Evolutionary conservation across 2,113 vertebrate genomes (phyloP), one percentile per base, ranked within the genome.

Genomic region (Bombycilla garrulus): DNA sequence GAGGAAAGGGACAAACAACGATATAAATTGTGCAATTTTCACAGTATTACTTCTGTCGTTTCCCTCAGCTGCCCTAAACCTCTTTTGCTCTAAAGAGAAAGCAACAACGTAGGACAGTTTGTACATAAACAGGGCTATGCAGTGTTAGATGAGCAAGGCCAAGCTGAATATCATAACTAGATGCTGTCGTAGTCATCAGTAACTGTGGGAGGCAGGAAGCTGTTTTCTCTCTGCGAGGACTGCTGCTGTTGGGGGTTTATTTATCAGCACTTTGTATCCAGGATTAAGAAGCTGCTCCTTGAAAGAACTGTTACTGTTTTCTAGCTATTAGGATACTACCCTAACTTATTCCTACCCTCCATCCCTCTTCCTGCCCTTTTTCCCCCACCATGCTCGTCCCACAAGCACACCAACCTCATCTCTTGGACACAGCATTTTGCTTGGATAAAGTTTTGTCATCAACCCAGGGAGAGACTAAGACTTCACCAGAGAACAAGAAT

Each of bases 11-110:
- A 95, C 81, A 96, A 97, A 97, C 83, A 95, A 84, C 7, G 0
- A 28, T 61, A 64, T 53, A 93, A 89, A 84, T 95, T 97, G 84
- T 97, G 95, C 91, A 97, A 96, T 96, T 87, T 94, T 79, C 58
- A 61, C 48, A 54, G 66, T 80, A 89, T 92, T 85, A 76, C 48
- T 71, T 70, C 73, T 87, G 79, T 79, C 3, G 0, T 85, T 88
- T 67, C 70, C 24, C 45, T 65, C 79, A 74, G 79, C 60, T 93
- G 58, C 53, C 62, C 0, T 0, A 78, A 85, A 69, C 50, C 54
- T 71, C 87, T 95, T 74, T 85, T 45, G 15, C 71, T 66, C 82
- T 72, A 24, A 80, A 80, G 90, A 78, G 87, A 92, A 88, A 77
- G 88, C 62, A 81, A 61, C 90, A 90, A 61, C 47, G 24, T 38